Percentiles rank a stretch among this genome's conserved stretches.
Conservation (phyloP, 2,888 invertebrate genomes). For the Tenthredo scrophulariae region DNA sequence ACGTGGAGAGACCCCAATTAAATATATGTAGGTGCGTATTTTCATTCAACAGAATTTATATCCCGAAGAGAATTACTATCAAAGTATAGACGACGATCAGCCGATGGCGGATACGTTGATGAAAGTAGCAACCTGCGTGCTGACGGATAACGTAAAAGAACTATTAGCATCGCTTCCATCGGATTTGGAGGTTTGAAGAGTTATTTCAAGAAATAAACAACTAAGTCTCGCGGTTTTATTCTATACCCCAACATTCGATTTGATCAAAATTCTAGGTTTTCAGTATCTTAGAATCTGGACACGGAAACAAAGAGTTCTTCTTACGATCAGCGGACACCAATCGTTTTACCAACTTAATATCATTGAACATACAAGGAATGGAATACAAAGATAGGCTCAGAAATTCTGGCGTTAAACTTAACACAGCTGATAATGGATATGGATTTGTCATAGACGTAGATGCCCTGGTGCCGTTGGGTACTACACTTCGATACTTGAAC, state of each 20-base stretch:
- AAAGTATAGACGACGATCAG: slow-evolving; percentile 60
- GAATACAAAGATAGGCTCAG: slow-evolving; percentile 59
- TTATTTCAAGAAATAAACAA: neutral
- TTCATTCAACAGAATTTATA: slow-evolving; percentile 55
- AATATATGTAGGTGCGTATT: slow-evolving; percentile 25
- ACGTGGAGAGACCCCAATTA: neutral
- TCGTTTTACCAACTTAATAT: slow-evolving; percentile 79
- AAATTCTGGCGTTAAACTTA: slow-evolving; percentile 57
- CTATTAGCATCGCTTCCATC: slow-evolving; percentile 67
- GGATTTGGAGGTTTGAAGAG: slow-evolving; percentile 67
- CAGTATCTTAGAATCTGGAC: slow-evolving; percentile 71
- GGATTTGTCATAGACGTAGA: slow-evolving; percentile 70
- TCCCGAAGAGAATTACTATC: slow-evolving; percentile 56
- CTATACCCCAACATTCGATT: neutral
- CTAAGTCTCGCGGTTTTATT: neutral
- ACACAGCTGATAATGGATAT: slow-evolving; percentile 55
- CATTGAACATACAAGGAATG: slow-evolving; percentile 83
- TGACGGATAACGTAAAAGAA: slow-evolving; percentile 66
- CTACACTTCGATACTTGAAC: slow-evolving; percentile 70
- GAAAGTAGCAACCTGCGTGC: slow-evolving; percentile 70
- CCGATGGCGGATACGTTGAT: slow-evolving; percentile 67
- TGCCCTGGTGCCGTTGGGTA: slow-evolving; percentile 68
- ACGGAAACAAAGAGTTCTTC: slow-evolving; percentile 65
- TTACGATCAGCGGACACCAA: slow-evolving; percentile 77
- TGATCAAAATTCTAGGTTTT: slow-evolving; percentile 64